Base-by-base conservation (phyloP, 2,888 invertebrate genomes). In the Brachycybe producta region DNA sequence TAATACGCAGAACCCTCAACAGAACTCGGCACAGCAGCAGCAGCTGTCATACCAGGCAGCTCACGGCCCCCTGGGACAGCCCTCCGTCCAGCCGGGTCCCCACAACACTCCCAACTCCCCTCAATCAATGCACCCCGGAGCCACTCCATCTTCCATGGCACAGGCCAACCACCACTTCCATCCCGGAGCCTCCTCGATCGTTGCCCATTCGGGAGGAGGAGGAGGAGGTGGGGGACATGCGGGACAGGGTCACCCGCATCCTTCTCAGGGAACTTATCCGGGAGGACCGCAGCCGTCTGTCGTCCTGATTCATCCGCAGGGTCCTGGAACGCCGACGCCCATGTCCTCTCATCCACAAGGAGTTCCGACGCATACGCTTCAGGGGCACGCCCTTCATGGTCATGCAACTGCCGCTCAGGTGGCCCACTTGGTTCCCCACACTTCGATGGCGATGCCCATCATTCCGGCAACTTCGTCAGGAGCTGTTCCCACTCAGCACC, bases 101-200 rank as follows among this genome's bases (percentile, higher is more conserved):
- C 51, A 45, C 2, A 45, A 53, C 53, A 38, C 50, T 21, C 51
- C 53, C 15, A 51, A 45, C 46, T 40, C 46, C 11, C 53, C 53
- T 7, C 53, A 53, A 34, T 35, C 53, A 24, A 53, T 53, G 45
- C 53, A 53, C 27, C 53, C 53, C 5, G 28, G 30, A 17, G 27
- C 24, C 15, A 26, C 46, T 7, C 19, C 52, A 11, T 28, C 49
- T 19, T 27, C 44, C 21, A 24, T 30, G n/a, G 17, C 21, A 2
- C 24, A 19, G 17, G 40, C 23, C 28, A 51, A 51, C 30, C 51
- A 52, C 13, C 52, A 51, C 26, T 23, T 38, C 26, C 52, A 52
- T 24, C 50, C 36, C 15, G 27, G 36, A 43, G n/a, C 32, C n/a
- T 32, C 21, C 19, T 36, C 52, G 13, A 38, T 47, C 36, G 47